Base-by-base conservation (phyloP, 2,888 invertebrate species). In the Drosophila anomelani region DNA sequence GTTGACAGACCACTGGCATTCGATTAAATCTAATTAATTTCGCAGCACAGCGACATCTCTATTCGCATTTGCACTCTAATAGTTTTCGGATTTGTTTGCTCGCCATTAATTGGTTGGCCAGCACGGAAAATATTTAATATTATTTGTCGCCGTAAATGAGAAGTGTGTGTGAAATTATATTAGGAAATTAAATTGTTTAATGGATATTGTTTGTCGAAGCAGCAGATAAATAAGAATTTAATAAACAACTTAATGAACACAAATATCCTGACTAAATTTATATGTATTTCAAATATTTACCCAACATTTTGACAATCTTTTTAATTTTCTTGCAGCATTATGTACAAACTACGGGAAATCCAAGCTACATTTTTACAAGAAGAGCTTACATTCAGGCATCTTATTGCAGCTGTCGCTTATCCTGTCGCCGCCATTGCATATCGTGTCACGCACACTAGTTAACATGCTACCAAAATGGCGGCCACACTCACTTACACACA, bases 1-100 rank as follows among this genome's bases (percentile, higher is more conserved):
- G 71, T 81, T 88, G 85, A 81, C 89, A 70, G 68, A 74, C 74
- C 75, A 72, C 71, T 57, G 86, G 71, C 75, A 69, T 62, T 88
- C 70, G 78, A 84, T 88, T 75, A 80, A 88, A 84, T 80, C 62
- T 85, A 88, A 88, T 85, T 88, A 85, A 80, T 85, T 88, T 87
- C 56, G 46, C 49, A 70, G 26, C 57, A 43, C 34, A 57, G 39
- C 39, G 38, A 29, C 32, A 26, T 32, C 57, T 36, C 62, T 51
- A 53, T 63, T 68, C 57, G 44, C 29, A 32, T 64, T 49, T 67
- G 47, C 55, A 38, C 41, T 60, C 41, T 29, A 72, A 66, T 60
- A 56, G 64, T 56, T 46, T 64, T 61, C 54, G 59, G 78, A 85
- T 72, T 82, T 69, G 70, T 69, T 68, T 56, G 70, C 23, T 69